These are phyloP conservation scores for Aethes cnicana DNA, from an alignment of 2,888 invertebrate species.

Conservation along the genomic window DNA sequence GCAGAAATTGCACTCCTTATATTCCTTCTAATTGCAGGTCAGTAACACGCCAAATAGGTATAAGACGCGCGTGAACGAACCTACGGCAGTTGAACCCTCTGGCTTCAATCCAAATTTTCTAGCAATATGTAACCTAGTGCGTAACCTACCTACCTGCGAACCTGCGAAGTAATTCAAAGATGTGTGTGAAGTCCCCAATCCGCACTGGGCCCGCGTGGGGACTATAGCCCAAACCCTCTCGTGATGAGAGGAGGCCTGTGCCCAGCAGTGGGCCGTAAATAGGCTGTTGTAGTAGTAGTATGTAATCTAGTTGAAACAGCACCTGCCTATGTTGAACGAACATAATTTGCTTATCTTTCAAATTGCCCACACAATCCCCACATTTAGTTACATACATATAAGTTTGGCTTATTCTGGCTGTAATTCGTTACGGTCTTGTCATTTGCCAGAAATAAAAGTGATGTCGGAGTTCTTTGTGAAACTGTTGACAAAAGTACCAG, in stretches of 20 bases:
- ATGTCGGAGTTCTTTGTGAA: too few species aligned
- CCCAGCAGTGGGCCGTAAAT: too few species aligned
- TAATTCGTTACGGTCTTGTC: background rate
- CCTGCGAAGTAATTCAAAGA: too few species aligned
- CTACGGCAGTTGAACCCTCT: conserved; percentile 43
- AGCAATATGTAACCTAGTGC: conserved; percentile 32
- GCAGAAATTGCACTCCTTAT: conserved; percentile 9
- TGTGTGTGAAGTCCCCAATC: too few species aligned
- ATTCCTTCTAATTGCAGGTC: conserved; percentile 10
- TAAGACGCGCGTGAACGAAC: conserved; percentile 31
- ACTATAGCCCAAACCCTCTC: too few species aligned
- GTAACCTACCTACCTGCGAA: too few species aligned
- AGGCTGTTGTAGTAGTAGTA: too few species aligned
- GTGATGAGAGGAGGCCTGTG: too few species aligned
- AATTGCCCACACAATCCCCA: background rate
- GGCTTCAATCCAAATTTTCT: conserved; percentile 41
- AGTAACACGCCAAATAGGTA: conserved; percentile 15
- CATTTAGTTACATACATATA: background rate
- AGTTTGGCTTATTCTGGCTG: background rate
- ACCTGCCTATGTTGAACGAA: background rate
- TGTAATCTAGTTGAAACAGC: conserved; percentile 20
- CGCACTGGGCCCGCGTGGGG: too few species aligned
- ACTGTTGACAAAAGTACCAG: background rate
- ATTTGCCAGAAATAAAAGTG: background rate
- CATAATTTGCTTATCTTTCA: background rate